Conservation (phyloP, 1,140 invertebrate species). For the Phortica variegata region DNA sequence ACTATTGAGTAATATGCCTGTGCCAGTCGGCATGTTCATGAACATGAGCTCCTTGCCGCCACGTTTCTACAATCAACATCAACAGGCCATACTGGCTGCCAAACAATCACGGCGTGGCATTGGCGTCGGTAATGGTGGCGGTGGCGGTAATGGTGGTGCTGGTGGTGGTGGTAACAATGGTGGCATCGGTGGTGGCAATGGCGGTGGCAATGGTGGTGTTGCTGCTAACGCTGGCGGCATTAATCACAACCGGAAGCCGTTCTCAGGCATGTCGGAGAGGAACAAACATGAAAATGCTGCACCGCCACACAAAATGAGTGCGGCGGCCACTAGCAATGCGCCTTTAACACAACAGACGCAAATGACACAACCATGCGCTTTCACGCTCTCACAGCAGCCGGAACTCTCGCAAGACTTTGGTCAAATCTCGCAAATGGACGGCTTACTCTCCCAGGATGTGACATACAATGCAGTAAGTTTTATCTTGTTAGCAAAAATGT, state of each 20-base stretch:
- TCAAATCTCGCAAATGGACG: slow-evolving; percentile 92
- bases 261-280: neutral
- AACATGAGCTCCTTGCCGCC: slow-evolving; percentile 89
- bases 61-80: slow-evolving; percentile 80
- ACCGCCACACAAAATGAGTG: neutral
- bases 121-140: slow-evolving; percentile 13
- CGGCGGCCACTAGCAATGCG: neutral
- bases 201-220: neutral
- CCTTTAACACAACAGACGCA: slow-evolving; percentile 60
- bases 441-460: slow-evolving; percentile 86
- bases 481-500: too few species aligned
- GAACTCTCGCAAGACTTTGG: slow-evolving; percentile 89
- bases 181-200: slow-evolving; percentile 33
- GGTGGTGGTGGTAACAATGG: slow-evolving; percentile 15
- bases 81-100: slow-evolving; percentile 61
- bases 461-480: slow-evolving; percentile 43
- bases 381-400: slow-evolving; percentile 74
- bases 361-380: slow-evolving; percentile 68
- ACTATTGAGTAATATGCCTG: slow-evolving; percentile 77
- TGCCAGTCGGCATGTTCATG: slow-evolving; percentile 94
- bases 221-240: slow-evolving; percentile 9
- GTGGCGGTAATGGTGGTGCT: slow-evolving; percentile 2
- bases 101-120: slow-evolving; percentile 36
- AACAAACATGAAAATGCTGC: slow-evolving; percentile 3
- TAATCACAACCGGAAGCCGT: neutral